Base-by-base conservation (phyloP, 2,113 vertebrate genomes). In the Perca fluviatilis region DNA sequence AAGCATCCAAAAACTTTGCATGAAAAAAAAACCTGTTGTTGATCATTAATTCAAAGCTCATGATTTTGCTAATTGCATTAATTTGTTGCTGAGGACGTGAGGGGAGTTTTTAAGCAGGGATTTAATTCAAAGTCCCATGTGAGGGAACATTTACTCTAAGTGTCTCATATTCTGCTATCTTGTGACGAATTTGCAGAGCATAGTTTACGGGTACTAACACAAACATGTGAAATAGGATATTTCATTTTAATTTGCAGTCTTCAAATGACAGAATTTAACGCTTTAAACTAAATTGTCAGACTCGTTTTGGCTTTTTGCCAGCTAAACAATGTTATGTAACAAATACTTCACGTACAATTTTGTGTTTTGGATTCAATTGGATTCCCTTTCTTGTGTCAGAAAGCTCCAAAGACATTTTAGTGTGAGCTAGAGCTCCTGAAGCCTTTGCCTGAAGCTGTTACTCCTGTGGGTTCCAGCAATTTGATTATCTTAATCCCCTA, bases 401-500 rank as follows among this genome's bases (percentile, higher is more conserved):
- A 78, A 72, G 30, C 72, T 67, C 21, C 8, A 73, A 79, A 69
- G 33, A 80, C 47, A 83, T 68, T 33, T 71, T 23, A 18, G 12
- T 62, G 47, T 3, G 46, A 85, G 30, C 23, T 19, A 53, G 74
- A 74, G 58, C 36, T 58, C 60, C 77, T 43, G 23, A 74, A 72
- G 58, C 61, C 18, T 61, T 64, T 36, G 65, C 71, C 71, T 62
- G 61, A 67, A 80, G 74, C 71, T 15, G 23, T 50, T 63, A 7
- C 58, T 77, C 53, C 47, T 43, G 61, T 71, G 76, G 84, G 62
- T 50, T 81, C 61, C 25, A 84, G 66, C 80, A 76, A 83, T 84
- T 83, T 88, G 50, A 89, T 89, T 85, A 85, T 86, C 84, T 88
- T 91, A 90, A 93, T 89, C 74, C 89, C 77, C 53, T 23, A 78